Conservation (phyloP, 2,113 vertebrate genomes). For the Synodontis membranacea region DNA sequence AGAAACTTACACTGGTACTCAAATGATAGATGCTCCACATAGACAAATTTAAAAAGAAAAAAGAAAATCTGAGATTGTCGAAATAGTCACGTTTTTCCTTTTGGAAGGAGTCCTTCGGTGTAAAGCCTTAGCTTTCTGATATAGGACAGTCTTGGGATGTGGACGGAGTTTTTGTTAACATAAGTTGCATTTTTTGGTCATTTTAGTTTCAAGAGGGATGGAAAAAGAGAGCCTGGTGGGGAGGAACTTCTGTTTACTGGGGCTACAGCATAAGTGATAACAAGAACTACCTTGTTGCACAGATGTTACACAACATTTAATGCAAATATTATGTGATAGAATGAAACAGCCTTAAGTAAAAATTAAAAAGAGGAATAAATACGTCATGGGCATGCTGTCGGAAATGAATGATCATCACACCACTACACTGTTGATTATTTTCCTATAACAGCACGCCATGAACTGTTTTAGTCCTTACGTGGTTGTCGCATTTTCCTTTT, state of each 20-base stretch:
- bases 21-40: not conserved
- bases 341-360: not conserved
- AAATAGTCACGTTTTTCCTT: not conserved
- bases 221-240: not conserved
- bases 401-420: not conserved
- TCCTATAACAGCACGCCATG: not conserved
- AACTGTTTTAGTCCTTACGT: not conserved
- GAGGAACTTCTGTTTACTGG: not conserved
- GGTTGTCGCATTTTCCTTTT: not conserved
- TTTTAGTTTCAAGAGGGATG: not conserved
- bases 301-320: not conserved
- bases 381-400: too few species aligned
- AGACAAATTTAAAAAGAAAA: not conserved
- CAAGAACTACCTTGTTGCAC: not conserved
- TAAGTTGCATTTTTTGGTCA: not conserved
- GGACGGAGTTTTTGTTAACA: not conserved
- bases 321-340: not conserved
- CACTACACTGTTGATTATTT: not conserved
- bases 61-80: not conserved
- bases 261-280: not conserved
- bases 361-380: not conserved
- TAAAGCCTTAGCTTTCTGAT: not conserved
- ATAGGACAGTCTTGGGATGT: not conserved
- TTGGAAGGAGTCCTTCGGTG: not conserved
- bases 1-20: not conserved